A percentile compares a stretch with the other conserved stretches of the same genome.
These are phyloP conservation scores for Anabacerthia variegaticeps DNA, from an alignment of 2,797 vertebrate genomes.

Conservation along the genomic window DNA sequence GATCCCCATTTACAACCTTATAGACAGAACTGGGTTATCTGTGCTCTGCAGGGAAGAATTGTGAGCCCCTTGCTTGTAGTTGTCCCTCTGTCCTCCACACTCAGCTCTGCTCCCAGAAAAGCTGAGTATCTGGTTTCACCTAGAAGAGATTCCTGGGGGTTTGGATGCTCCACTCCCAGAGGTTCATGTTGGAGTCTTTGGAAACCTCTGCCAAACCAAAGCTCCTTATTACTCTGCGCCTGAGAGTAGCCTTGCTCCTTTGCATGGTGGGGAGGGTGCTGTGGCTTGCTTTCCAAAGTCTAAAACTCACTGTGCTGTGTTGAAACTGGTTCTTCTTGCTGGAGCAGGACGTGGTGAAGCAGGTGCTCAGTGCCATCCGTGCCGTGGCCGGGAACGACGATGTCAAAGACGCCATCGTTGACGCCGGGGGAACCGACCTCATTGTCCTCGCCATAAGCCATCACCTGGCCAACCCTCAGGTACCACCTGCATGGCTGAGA, in stretches of 20 bases:
- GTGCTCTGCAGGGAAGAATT: background rate
- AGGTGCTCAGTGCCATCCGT: slow-evolving; percentile 86
- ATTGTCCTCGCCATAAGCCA: slow-evolving; percentile 88
- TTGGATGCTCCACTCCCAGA: background rate
- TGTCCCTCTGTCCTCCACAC: fast-evolving
- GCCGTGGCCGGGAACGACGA: slow-evolving; percentile 93
- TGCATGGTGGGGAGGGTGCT: fast-evolving
- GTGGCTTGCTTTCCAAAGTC: background rate
- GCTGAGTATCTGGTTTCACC: background rate
- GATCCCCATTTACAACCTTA: background rate
- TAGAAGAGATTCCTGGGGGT: background rate
- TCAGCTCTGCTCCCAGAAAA: background rate
- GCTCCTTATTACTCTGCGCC: background rate
- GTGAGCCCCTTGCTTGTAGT: background rate
- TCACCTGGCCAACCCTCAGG: slow-evolving; percentile 85
- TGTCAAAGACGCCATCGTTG: slow-evolving; percentile 90
- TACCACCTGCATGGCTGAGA: background rate
- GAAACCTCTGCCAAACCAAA: background rate
- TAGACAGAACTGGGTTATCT: fast-evolving
- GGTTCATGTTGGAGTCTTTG: background rate
- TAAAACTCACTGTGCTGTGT: fast-evolving
- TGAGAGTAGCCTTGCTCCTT: no score
- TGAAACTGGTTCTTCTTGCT: background rate
- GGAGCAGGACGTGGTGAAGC: slow-evolving; percentile 88
- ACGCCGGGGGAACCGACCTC: slow-evolving; percentile 84